Base-by-base conservation (phyloP, 2,113 vertebrate genomes). In the Tylochromis polylepis region DNA sequence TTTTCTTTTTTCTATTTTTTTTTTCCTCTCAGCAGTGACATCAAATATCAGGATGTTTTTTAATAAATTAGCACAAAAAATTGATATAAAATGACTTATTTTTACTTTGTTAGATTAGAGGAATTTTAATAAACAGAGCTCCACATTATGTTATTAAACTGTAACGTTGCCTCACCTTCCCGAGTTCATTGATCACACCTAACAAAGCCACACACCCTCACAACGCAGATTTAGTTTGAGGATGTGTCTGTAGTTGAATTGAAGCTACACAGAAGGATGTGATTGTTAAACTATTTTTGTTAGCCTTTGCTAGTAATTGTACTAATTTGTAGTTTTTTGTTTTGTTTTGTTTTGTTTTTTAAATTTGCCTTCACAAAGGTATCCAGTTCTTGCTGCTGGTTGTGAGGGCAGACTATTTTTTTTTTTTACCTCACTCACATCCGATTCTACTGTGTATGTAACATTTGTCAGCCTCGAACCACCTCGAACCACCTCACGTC, bases 41-140 rank as follows among this genome's bases (percentile, higher is more conserved):
- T 83, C 29, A 59, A 67, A 80, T 60, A 11, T 20, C 34, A 36
- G 36, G 41, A 60, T 31, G 5, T 80, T 88, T 67, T 46, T 53
- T 60, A 83, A 34, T 20, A 75, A 31, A 60, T 59, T 8, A 83
- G 80, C 24, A 38, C 34, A 22, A 72, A 83, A 79, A 53, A n/a
- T 72, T 53, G 1, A 78, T 78, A 24, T 15, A 29, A 83, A 67
- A 51, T 22, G 6, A 6, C 46, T 49, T 80, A 20, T 58, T 41
- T 34, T 11, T n/a, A 78, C 41, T 56, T 81, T 5, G 8, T 77
- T 84, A 79, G 51, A 10, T 27, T 77, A 29, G 16, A 79, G 27
- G 81, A 70, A 62, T 20, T 6, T 85, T 20, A 91, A 94, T 94
- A 94, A 96, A 95, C 95, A 95, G 95, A 93, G 95, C 95, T 96